These are phyloP conservation scores for Prionailurus bengalensis DNA, from an alignment of 2,113 vertebrate genomes.

Conservation along the genomic window DNA sequence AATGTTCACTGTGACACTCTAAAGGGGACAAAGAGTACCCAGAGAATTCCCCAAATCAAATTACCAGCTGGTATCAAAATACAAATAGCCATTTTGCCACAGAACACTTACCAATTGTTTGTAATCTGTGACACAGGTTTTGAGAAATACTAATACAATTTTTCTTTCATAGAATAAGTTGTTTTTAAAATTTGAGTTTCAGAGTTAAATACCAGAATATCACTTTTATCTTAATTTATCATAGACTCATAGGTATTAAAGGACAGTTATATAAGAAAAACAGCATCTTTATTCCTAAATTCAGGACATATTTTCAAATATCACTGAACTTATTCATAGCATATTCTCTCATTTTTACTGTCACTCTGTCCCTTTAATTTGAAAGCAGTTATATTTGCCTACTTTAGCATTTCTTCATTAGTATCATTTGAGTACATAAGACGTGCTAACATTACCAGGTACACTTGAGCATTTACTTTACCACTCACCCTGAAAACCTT, in stretches of 20 bases:
- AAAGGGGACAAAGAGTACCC: not conserved
- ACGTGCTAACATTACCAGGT: not conserved
- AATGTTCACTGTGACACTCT: not conserved
- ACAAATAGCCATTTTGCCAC: not conserved
- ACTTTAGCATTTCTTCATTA: not conserved
- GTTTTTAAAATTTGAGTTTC: not conserved
- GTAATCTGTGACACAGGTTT: not conserved
- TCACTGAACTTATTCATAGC: not conserved
- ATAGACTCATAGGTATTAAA: not conserved
- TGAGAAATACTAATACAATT: not conserved
- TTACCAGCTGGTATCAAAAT: not conserved
- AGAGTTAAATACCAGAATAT: not conserved
- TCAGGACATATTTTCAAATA: not conserved
- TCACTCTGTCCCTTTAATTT: not conserved
- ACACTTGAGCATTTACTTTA: not conserved
- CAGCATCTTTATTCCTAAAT: not conserved
- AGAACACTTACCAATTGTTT: not conserved
- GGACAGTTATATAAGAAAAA: not conserved
- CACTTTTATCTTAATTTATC: not conserved
- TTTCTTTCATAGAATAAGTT: not conserved
- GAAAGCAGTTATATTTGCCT: not conserved
- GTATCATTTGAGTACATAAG: not conserved
- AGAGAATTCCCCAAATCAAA: not conserved
- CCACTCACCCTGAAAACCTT: not conserved
- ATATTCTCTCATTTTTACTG: not conserved